A percentile compares a stretch with the other conserved stretches of the same genome.
These are phyloP conservation scores for Cyprinodon diabolis DNA, from an alignment of 2,797 vertebrate species.

Conservation along the genomic window DNA sequence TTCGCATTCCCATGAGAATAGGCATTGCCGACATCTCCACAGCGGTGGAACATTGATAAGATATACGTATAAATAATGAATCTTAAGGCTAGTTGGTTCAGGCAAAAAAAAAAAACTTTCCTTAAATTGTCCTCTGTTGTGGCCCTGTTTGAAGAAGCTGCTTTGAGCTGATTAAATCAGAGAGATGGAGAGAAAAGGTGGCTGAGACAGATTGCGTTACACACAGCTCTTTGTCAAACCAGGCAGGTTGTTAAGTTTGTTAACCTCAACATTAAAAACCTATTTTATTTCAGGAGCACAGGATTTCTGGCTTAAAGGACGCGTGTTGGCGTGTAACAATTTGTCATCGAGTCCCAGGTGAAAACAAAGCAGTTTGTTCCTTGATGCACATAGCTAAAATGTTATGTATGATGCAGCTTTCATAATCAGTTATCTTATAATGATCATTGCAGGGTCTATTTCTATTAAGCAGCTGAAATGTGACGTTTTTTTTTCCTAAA, in stretches of 20 bases:
- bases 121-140: conserved; percentile 24
- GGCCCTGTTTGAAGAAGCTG: conserved; percentile 17
- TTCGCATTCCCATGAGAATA: conserved; percentile 39
- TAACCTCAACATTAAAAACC: conserved; percentile 65
- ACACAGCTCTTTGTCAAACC: conserved; percentile 50
- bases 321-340: conserved; percentile 45
- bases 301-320: conserved; percentile 8
- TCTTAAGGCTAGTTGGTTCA: conserved; percentile 42
- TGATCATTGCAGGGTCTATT: background rate
- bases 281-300: conserved; percentile 21
- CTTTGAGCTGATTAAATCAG: conserved; percentile 43
- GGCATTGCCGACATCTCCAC: conserved; percentile 26
- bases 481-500: too few species aligned
- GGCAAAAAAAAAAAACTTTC: conserved; percentile 38
- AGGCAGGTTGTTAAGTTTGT: conserved; percentile 47
- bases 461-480: background rate
- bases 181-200: conserved; percentile 58
- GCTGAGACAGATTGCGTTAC: conserved; percentile 43
- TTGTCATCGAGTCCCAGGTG: conserved; percentile 41
- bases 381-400: conserved; percentile 45
- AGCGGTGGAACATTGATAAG: conserved; percentile 16
- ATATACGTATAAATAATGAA: conserved; percentile 53
- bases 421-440: conserved; percentile 25
- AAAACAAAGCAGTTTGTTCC: conserved; percentile 25
- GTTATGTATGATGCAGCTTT: conserved; percentile 31